Conservation (phyloP, 2,797 vertebrate species). For the Apogon hyalosoma region DNA sequence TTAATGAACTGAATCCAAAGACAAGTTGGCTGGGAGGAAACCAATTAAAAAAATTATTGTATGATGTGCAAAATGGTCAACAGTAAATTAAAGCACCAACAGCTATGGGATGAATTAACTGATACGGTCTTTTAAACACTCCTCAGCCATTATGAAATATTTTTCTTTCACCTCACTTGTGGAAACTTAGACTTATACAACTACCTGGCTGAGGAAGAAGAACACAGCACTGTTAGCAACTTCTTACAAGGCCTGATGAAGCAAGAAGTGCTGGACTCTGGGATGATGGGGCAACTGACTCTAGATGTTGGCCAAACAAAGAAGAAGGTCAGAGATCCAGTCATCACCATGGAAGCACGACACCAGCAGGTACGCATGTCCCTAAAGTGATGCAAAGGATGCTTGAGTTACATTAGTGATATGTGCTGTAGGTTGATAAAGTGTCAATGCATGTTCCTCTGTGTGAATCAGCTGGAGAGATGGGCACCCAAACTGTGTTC, state of each 20-base stretch:
- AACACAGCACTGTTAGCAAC: conserved; percentile 82
- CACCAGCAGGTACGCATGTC: conserved; percentile 89
- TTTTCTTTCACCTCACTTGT: background rate
- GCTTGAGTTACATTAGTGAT: background rate
- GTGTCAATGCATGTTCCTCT: background rate
- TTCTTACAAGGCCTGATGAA: conserved; percentile 91
- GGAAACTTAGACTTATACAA: conserved; percentile 86
- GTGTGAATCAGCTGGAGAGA: conserved; percentile 8
- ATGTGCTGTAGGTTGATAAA: background rate
- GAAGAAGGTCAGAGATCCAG: conserved; percentile 82
- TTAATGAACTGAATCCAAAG: conserved; percentile 11
- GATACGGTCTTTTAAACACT: background rate
- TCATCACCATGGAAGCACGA: conserved; percentile 91
- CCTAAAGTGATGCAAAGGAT: conserved; percentile 17
- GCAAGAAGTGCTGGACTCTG: conserved; percentile 83
- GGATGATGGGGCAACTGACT: conserved; percentile 79
- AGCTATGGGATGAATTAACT: background rate
- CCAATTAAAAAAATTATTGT: conserved; percentile 1
- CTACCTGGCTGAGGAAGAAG: conserved; percentile 87
- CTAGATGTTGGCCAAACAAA: conserved; percentile 78
- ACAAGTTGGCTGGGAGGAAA: background rate
- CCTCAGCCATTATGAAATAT: background rate
- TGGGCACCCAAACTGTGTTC: background rate
- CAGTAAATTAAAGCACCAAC: background rate
- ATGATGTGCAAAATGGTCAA: background rate